Base-by-base conservation (phyloP, 2,113 vertebrate genomes). In the Misgurnus anguillicaudatus region DNA sequence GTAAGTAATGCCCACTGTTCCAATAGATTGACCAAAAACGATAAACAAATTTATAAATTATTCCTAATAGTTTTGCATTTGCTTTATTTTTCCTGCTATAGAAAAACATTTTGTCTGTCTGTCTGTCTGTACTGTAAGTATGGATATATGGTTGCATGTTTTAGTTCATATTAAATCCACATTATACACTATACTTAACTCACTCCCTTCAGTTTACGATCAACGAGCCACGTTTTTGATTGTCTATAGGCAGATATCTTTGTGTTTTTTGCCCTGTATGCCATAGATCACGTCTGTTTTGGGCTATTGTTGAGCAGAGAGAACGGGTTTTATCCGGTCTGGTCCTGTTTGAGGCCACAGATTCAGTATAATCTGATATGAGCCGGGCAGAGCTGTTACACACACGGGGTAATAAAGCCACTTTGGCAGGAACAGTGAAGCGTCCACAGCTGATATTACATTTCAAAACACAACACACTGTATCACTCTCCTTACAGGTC, bases 391-490 rank as follows among this genome's bases (percentile, higher is more conserved):
- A 24, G 47, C 78, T 75, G 73, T 69, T 74, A 74, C 45, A 69
- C 63, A 14, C 45, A 69, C 63, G 9, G 55, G 55, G 24, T 39
- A 61, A 77, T 71, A 53, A 57, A 9, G n/a, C 24, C 1, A 4
- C 47, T 67, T 58, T n/a, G 69, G 38, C 64, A 19, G 61, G n/a
- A 57, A 72, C 38, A 51, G 72, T 24, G 57, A 77, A 76, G 48
- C 24, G 53, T 58, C 17, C 51, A 4, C 42, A 38, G 48, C 78
- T 77, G 61, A 79, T 75, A 63, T 84, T 66, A 11, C 19, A n/a
- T 84, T 86, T 84, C 80, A 82, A 78, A 86, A 86, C 82, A 67
- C 45, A n/a, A 58, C 55, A 0, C 24, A 4, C 67, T 4, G 6
- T 51, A 36, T 78, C 74, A 38, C 6, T 62, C 4, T 6, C 14